These are phyloP conservation scores for Ispidina lecontei DNA, from an alignment of 2,797 vertebrate genomes.

Conservation along the genomic window DNA sequence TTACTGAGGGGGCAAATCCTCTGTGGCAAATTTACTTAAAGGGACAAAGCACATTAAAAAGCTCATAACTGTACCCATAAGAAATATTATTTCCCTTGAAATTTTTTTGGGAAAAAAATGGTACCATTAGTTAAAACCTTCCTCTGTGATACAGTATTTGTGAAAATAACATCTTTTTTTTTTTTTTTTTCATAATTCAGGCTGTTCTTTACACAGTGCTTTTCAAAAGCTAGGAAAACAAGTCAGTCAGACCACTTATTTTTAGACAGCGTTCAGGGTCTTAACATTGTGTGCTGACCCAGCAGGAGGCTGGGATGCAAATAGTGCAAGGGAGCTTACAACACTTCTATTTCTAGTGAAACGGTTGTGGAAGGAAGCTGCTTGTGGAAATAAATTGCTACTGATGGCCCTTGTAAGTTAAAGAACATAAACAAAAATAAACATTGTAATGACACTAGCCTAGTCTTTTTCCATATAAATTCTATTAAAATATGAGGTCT, in stretches of 20 bases:
- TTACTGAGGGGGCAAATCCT: background rate
- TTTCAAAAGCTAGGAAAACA: background rate
- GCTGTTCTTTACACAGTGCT: background rate
- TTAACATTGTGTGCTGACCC: background rate
- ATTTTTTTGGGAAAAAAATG: background rate
- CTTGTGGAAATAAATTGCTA: background rate
- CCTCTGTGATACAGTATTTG: background rate
- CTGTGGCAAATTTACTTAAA: constrained; percentile 50
- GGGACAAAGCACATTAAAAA: background rate
- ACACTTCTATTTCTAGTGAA: background rate
- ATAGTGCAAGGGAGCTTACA: background rate
- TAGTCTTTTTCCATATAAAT: background rate
- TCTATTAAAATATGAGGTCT: background rate
- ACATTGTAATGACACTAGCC: background rate
- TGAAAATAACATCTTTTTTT: background rate
- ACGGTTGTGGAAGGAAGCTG: background rate
- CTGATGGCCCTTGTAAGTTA: background rate
- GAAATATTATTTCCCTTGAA: background rate
- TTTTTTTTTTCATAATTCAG: background rate
- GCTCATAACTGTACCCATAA: background rate
- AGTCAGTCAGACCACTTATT: background rate
- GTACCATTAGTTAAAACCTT: background rate
- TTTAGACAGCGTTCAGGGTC: background rate
- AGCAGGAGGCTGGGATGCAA: background rate
- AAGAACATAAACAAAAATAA: background rate